Evolutionary conservation across 2,113 vertebrate genomes (phyloP).

Genomic region (Ranitomeya imitator): DNA sequence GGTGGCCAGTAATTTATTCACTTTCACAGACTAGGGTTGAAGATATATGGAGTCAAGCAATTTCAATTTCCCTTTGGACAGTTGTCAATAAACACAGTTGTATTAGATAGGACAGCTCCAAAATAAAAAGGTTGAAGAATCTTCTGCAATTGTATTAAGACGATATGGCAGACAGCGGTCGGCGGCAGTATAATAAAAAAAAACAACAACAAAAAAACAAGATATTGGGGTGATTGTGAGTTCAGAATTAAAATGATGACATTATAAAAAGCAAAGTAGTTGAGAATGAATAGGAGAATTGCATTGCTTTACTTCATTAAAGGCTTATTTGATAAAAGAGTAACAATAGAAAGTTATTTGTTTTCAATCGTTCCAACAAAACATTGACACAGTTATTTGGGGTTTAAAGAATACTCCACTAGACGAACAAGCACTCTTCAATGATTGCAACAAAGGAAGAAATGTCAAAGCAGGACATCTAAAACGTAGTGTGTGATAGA

Average conservation of each 20-base stretch:
- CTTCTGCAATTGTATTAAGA: conserved; percentile 46
- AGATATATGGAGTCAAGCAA: conserved; percentile 34
- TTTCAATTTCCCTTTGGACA: conserved; percentile 55
- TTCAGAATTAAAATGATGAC: conserved; percentile 36
- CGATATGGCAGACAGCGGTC: background rate
- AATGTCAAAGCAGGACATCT: conserved; percentile 11
- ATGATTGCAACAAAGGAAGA: background rate
- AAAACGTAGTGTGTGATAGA: background rate
- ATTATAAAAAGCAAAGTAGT: conserved; percentile 42
- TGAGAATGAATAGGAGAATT: conserved; percentile 24
- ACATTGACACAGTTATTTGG: background rate
- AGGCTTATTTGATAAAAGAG: conserved; percentile 28
- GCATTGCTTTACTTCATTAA: conserved; percentile 42
- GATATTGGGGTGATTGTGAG: conserved; percentile 41
- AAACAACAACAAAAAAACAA: background rate
- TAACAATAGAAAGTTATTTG: conserved; percentile 35
- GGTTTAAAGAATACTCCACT: conserved; percentile 21
- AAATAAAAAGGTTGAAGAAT: conserved; percentile 40
- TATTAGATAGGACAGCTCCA: conserved; percentile 45
- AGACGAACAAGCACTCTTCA: background rate
- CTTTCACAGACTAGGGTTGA: conserved; percentile 8
- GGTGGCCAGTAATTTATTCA: conserved; percentile 40
- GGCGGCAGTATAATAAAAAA: conserved; percentile 5
- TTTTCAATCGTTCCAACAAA: conserved; percentile 36
- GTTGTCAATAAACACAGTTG: conserved; percentile 50